phyloP scores from a whole-genome alignment of 30 jellyfish, hydroid and myxozoan species.

The Nemopilema nomurai region DNA sequence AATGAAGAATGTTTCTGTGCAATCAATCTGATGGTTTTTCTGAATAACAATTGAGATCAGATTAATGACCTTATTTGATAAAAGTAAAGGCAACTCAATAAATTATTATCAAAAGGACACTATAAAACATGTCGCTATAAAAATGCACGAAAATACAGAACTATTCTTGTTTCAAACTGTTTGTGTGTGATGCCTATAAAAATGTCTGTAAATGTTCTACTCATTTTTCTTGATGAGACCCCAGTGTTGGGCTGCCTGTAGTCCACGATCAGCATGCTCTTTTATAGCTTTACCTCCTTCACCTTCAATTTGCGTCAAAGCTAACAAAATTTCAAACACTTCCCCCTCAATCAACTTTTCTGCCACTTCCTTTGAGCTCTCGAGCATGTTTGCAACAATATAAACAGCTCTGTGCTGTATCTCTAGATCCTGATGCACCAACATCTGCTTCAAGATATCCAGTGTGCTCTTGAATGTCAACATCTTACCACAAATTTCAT shows the following conservation, averaged over 20 bases:
- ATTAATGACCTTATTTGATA: too few relatives aligned
- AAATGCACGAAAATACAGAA: not conserved
- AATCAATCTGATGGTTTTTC: too few relatives aligned
- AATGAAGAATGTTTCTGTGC: too few relatives aligned
- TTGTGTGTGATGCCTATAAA: not conserved
- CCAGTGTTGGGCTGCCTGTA: constrained; percentile 85
- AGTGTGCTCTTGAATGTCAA: constrained; percentile 41
- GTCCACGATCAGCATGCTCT: constrained; percentile 70
- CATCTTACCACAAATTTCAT: constrained; percentile 73
- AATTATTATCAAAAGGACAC: too few relatives aligned
- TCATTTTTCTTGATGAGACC: constrained; percentile 51
- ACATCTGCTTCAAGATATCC: constrained; percentile 78
- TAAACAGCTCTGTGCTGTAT: constrained; percentile 88
- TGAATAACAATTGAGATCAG: too few relatives aligned
- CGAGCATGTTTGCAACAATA: constrained; percentile 84
- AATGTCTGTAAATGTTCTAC: not conserved
- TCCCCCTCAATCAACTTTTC: constrained; percentile 75
- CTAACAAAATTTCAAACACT: constrained; percentile 74
- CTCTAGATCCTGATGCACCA: constrained; percentile 58
- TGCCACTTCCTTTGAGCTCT: constrained; percentile 74
- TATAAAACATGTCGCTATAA: too few relatives aligned
- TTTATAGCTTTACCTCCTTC: constrained; percentile 26
- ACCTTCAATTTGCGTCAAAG: constrained; percentile 45
- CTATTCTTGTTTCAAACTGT: not conserved
- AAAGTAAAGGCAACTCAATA: too few relatives aligned